These are phyloP conservation scores for Sitophilus oryzae DNA, from an alignment of 1,140 invertebrate species.

Conservation along the genomic window DNA sequence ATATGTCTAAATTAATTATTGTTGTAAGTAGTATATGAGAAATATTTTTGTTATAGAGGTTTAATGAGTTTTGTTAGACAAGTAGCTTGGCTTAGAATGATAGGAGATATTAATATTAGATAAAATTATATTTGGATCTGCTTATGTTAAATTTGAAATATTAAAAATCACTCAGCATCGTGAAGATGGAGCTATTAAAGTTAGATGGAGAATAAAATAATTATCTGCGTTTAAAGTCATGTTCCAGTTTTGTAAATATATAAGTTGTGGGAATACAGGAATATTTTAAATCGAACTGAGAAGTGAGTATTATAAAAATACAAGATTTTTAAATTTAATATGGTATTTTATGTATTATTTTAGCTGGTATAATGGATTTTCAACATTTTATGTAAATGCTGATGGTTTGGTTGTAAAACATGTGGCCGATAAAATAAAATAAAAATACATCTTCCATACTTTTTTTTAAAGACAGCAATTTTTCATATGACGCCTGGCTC, in stretches of 20 bases:
- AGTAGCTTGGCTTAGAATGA: slow-evolving; percentile 62
- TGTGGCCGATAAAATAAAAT: slow-evolving; percentile 72
- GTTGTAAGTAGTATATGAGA: too few species aligned
- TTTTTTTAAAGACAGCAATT: neutral
- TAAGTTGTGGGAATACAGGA: slow-evolving; percentile 66
- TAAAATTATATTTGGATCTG: too few species aligned
- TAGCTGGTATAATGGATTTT: slow-evolving; percentile 87
- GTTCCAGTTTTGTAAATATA: slow-evolving; percentile 70
- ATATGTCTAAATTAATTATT: too few species aligned
- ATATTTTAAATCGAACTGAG: slow-evolving; percentile 57
- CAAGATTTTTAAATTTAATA: slow-evolving; percentile 10
- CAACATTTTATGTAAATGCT: slow-evolving; percentile 75
- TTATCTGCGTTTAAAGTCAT: slow-evolving; percentile 69
- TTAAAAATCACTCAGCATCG: slow-evolving; percentile 80
- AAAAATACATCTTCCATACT: too few species aligned
- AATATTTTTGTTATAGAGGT: slow-evolving; percentile 62
- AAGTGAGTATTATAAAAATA: slow-evolving; percentile 41
- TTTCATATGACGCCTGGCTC: slow-evolving; percentile 52
- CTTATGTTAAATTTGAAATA: slow-evolving; percentile 77
- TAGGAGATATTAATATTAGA: slow-evolving; percentile 80
- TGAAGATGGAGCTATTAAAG: slow-evolving; percentile 75
- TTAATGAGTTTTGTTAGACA: slow-evolving; percentile 71
- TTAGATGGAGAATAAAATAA: slow-evolving; percentile 81
- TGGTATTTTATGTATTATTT: slow-evolving; percentile 11
- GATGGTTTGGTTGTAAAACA: slow-evolving; percentile 78